These are phyloP conservation scores for Procambarus virginalis DNA, from an alignment of 1,140 invertebrate species.

Conservation along the genomic window DNA sequence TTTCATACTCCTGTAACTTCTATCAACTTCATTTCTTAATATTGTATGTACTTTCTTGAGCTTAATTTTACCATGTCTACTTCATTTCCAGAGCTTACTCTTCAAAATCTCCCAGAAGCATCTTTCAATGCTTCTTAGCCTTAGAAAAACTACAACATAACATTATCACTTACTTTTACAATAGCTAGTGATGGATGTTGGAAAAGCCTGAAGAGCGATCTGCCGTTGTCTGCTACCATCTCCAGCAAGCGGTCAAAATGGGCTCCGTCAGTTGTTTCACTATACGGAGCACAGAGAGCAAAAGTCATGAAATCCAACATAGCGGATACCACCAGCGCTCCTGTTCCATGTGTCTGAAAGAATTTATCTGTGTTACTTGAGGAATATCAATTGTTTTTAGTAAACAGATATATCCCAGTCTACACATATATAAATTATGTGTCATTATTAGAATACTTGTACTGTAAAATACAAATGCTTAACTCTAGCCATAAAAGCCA, in stretches of 20 bases:
- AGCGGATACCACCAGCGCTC: conserved; percentile 82
- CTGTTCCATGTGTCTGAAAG: conserved; percentile 82
- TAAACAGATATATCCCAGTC: no score
- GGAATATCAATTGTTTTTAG: background rate
- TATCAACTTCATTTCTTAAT: no score
- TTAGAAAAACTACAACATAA: background rate
- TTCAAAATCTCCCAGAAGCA: no score
- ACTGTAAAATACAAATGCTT: no score
- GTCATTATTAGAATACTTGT: no score
- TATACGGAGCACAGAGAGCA: conserved; percentile 97
- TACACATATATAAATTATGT: no score
- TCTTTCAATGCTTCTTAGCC: no score
- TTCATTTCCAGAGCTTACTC: no score
- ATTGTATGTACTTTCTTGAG: no score
- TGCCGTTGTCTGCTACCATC: conserved; percentile 92
- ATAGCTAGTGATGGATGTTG: conserved; percentile 97
- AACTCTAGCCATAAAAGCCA: no score
- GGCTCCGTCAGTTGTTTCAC: conserved; percentile 98
- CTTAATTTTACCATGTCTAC: no score
- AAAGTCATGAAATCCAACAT: conserved; percentile 99
- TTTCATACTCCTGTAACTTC: no score
- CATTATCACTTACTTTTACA: conserved; percentile 80
- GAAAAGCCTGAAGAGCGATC: conserved; percentile 94
- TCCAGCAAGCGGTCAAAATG: conserved; percentile 96
- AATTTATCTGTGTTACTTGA: background rate